A percentile compares a stretch with the other conserved stretches of the same genome.
These are phyloP conservation scores for Dusona sp. DNA, from an alignment of 2,888 invertebrate species.

Conservation along the genomic window DNA sequence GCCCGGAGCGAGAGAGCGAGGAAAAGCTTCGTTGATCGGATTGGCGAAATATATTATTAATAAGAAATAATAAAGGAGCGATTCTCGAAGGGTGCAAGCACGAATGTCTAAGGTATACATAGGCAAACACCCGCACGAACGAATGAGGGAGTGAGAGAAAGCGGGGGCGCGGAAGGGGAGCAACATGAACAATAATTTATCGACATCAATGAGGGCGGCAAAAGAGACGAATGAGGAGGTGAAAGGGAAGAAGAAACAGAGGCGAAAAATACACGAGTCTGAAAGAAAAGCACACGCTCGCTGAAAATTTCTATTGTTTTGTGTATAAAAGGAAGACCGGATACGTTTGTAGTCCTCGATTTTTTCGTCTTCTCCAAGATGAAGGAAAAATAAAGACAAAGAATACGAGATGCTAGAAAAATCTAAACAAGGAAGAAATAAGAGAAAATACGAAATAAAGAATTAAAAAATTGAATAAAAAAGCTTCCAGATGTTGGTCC, in stretches of 20 bases:
- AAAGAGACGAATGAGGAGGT: conserved; percentile 39
- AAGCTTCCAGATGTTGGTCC: background rate
- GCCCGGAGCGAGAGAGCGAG: conserved; percentile 22
- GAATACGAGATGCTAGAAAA: background rate
- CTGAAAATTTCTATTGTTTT: background rate
- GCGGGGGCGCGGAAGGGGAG: background rate
- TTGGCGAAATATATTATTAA: conserved; percentile 68
- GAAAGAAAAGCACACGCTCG: background rate
- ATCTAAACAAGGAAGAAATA: background rate
- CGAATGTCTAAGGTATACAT: background rate
- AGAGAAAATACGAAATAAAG: background rate
- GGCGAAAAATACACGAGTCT: background rate
- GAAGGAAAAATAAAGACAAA: conserved; percentile 71
- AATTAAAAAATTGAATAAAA: background rate
- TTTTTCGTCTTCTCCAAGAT: conserved; percentile 67
- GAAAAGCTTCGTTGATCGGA: conserved; percentile 51
- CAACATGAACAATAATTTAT: conserved; percentile 70
- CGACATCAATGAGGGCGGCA: conserved; percentile 47
- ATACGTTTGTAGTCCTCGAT: background rate
- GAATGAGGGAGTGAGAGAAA: background rate
- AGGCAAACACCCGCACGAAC: background rate
- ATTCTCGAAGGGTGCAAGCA: conserved; percentile 40
- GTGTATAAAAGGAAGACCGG: background rate
- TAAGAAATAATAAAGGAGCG: conserved; percentile 67
- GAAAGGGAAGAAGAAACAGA: background rate